Evolutionary conservation across 2,888 invertebrate species (phyloP), one percentile per base, ranked within the genome.

Genomic region (Lepidochrysops patricia): DNA sequence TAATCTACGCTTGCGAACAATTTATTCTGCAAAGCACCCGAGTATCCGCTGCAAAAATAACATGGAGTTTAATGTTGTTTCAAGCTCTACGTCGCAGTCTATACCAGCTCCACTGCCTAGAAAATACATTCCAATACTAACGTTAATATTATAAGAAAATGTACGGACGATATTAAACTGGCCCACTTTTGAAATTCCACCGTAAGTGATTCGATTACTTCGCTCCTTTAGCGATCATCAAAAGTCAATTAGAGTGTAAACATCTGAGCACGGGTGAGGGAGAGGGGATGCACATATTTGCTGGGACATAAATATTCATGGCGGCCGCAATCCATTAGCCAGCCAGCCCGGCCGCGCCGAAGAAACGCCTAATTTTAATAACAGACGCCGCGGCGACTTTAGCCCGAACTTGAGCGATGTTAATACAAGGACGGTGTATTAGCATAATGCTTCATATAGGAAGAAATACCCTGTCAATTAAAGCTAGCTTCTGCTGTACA

Each of bases 291-390:
- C 43, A 43, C 43, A 43, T 43, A 43, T 43, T 43, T 23, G 19
- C 43, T 23, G 26, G n/a, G 25, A 26, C 13, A 50, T 50, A 25
- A 25, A 50, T 50, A 50, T 50, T 50, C 50, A 50, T 50, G 26
- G 50, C 26, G 50, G 43, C 43, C 43, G 23, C 43, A 43, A 43
- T 50, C 50, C 50, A 50, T 50, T 50, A 50, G 50, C 50, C 19
- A 19, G 6, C 12, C 43, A 7, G 37, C 49, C 49, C n/a, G n/a
- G n/a, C n/a, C 12, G 50, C 50, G 26, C 25, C 50, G 13, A 50
- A 50, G 25, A 50, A 50, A 50, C 13, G 43, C 43, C 43, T 50
- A 26, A 50, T 50, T 50, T 26, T 50, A 50, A 50, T 50, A 50
- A n/a, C 26, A 50, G 49, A 49, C 49, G 49, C 25, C 25, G 49